phyloP scores from a whole-genome alignment of 2,113 vertebrate genomes.

The Prunella himalayana region DNA sequence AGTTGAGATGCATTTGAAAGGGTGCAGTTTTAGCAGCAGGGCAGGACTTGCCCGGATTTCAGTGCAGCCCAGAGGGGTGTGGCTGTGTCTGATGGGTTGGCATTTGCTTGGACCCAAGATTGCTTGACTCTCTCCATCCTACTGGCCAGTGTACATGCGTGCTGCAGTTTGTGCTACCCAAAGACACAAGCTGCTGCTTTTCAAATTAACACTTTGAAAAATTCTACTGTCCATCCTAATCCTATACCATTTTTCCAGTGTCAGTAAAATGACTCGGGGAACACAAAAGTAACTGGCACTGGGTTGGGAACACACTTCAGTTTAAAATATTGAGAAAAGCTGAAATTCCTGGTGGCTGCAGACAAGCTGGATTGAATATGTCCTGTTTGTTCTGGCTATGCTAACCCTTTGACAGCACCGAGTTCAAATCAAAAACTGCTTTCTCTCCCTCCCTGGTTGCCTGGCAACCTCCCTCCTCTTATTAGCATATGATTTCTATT shows the following conservation, averaged over 20 bases:
- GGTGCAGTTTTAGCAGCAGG: background rate
- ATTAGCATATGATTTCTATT: conserved; percentile 70
- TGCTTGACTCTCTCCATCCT: background rate
- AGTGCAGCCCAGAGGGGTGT: background rate
- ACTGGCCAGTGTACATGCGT: background rate
- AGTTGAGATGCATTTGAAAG: background rate
- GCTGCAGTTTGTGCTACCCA: background rate
- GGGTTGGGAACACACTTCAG: background rate
- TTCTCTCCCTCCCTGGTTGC: conserved; percentile 60
- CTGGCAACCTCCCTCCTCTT: conserved; percentile 63
- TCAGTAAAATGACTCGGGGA: background rate
- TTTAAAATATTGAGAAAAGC: background rate
- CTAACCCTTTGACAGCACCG: conserved; percentile 60
- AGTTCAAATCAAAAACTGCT: conserved; percentile 64
- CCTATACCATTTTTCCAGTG: background rate
- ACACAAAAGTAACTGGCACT: background rate
- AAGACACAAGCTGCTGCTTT: background rate
- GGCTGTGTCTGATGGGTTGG: background rate
- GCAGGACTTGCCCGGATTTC: background rate
- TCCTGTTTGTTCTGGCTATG: conserved; percentile 53
- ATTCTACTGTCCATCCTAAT: background rate
- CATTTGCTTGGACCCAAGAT: background rate
- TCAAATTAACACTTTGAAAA: background rate
- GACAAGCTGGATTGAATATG: conserved; percentile 11
- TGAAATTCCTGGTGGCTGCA: background rate